phyloP scores from a whole-genome alignment of 2,113 vertebrate species.

The Jaculus jaculus region DNA sequence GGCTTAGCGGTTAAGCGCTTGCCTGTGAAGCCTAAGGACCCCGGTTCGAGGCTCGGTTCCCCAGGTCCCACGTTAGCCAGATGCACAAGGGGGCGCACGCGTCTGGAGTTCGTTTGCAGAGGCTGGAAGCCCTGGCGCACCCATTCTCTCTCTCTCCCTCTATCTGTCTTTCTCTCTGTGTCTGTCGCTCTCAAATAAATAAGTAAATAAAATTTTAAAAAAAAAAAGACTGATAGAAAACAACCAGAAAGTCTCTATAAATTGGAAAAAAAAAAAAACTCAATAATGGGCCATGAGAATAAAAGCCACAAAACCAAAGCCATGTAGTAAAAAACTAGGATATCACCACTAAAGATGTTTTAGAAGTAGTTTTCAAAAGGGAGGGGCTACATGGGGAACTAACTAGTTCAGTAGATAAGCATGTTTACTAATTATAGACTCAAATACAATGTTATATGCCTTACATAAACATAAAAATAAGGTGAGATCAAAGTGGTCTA shows the following conservation, averaged over 20 bases:
- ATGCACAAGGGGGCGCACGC: no score
- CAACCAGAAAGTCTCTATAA: not conserved
- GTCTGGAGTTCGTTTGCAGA: no score
- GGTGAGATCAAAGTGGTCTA: not conserved
- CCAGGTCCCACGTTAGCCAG: no score
- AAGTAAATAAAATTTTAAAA: no score
- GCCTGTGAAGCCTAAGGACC: no score
- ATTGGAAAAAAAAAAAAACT: not conserved
- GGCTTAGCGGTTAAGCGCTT: no score
- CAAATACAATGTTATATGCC: slow-evolving; percentile 14
- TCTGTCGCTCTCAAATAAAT: no score
- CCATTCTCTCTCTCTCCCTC: no score
- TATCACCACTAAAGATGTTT: not conserved
- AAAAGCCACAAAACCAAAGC: not conserved
- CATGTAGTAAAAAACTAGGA: not conserved
- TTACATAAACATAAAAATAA: slow-evolving; percentile 30
- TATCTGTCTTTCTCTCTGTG: no score
- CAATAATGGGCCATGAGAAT: not conserved
- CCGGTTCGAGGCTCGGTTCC: no score
- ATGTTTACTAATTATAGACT: slow-evolving; percentile 31
- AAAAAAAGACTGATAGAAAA: not conserved
- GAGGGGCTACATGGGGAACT: not conserved
- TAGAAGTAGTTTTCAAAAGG: not conserved
- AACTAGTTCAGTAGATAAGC: not conserved
- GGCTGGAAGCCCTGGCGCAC: no score